Evolutionary conservation across 2,113 vertebrate genomes (phyloP).

Genomic region (Apistogramma diplotaenia): DNA sequence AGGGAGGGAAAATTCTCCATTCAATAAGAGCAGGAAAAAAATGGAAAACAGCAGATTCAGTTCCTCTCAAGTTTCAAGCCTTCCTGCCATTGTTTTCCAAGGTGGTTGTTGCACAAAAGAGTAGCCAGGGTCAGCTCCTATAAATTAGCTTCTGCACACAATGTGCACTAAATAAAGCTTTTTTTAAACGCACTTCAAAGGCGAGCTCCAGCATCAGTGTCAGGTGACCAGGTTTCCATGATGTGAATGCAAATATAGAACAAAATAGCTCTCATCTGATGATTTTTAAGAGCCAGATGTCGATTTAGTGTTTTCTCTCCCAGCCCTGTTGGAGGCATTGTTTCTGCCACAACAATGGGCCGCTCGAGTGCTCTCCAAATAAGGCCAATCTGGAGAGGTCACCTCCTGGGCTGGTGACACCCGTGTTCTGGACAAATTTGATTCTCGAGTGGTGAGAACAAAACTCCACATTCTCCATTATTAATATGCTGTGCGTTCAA

Average conservation of each 20-base stretch:
- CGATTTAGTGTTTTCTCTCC: constrained; percentile 59
- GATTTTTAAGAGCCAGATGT: constrained; percentile 51
- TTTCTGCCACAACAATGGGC: constrained; percentile 69
- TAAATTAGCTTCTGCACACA: constrained; percentile 90
- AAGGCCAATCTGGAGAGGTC: constrained; percentile 56
- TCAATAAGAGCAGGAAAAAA: constrained; percentile 76
- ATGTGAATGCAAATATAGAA: constrained; percentile 54
- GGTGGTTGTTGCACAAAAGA: constrained; percentile 87
- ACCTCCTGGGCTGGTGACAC: constrained; percentile 49
- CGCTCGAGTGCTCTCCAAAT: constrained; percentile 63
- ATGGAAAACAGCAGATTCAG: constrained; percentile 86
- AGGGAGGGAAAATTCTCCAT: constrained; percentile 83
- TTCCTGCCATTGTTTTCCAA: constrained; percentile 97
- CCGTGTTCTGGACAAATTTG: constrained; percentile 36
- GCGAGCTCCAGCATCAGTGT: constrained; percentile 34
- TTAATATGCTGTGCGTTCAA: not conserved
- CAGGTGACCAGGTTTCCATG: constrained; percentile 68
- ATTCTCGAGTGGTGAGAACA: constrained; percentile 23
- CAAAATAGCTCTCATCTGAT: constrained; percentile 38
- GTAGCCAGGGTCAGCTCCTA: constrained; percentile 87
- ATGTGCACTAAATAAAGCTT: constrained; percentile 84
- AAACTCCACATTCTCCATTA: not conserved
- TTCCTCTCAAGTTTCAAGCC: constrained; percentile 86
- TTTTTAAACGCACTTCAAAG: constrained; percentile 87
- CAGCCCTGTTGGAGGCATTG: constrained; percentile 68